Evolutionary conservation across 2,113 vertebrate species (phyloP).

Genomic region (Caretta caretta): DNA sequence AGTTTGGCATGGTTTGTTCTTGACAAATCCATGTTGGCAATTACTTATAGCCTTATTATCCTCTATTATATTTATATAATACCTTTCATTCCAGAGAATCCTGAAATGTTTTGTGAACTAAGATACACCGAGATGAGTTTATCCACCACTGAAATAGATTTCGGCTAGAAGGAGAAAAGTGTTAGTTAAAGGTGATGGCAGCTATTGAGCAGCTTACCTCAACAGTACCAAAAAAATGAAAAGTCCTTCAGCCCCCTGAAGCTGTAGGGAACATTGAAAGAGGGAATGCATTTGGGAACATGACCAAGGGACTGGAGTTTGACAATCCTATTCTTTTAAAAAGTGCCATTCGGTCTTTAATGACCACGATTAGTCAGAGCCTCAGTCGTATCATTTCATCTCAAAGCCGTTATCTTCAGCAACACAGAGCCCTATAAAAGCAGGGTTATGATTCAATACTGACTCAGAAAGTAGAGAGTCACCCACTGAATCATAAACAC

Average conservation of each 20-base stretch:
- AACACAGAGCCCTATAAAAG: not conserved
- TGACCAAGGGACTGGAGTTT: not conserved
- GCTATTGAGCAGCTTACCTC: not conserved
- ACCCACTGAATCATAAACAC: not conserved
- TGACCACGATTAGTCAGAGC: not conserved
- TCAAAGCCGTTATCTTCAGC: not conserved
- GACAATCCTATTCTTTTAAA: not conserved
- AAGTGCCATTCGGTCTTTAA: not conserved
- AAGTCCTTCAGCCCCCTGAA: not conserved
- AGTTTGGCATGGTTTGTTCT: not conserved
- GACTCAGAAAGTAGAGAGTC: not conserved
- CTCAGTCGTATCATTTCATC: not conserved
- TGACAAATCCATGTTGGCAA: not conserved
- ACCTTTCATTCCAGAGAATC: not conserved
- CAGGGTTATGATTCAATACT: not conserved
- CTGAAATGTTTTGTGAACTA: not conserved
- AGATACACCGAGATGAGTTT: not conserved
- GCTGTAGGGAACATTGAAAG: not conserved
- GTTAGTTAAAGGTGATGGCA: not conserved
- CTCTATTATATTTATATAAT: not conserved
- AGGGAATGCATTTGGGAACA: not conserved
- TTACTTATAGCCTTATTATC: not conserved
- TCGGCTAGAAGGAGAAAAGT: not conserved
- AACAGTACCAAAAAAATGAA: not conserved
- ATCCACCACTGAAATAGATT: not conserved